A percentile compares a stretch with the other conserved stretches of the same genome.
These are phyloP conservation scores for Tachysurus fulvidraco DNA, from an alignment of 2,113 vertebrate species.

Conservation along the genomic window DNA sequence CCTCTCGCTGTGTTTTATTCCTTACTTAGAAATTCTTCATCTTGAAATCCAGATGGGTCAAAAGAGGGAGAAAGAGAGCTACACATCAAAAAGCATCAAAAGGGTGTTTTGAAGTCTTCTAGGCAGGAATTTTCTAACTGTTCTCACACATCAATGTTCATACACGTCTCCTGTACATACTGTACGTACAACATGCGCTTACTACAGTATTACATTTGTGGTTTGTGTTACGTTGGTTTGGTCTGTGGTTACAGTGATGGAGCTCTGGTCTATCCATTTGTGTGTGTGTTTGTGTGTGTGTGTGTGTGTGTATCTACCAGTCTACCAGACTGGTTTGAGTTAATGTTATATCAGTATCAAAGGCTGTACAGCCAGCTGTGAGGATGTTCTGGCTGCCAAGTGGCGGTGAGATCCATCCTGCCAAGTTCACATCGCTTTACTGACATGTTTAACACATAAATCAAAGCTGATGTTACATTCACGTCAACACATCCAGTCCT, in stretches of 20 bases:
- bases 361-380: slow-evolving; percentile 68
- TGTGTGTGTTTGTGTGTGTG: slow-evolving; percentile 13
- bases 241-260: slow-evolving; percentile 7
- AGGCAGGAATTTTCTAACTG: background rate
- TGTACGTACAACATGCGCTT: background rate
- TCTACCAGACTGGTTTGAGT: slow-evolving; percentile 54
- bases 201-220: background rate
- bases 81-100: slow-evolving; percentile 9
- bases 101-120: background rate
- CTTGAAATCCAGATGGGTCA: background rate
- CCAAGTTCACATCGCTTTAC: slow-evolving; percentile 66
- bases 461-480: slow-evolving; percentile 31
- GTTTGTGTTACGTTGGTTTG: background rate
- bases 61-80: background rate
- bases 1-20: background rate
- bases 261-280: background rate
- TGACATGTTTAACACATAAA: slow-evolving; percentile 56
- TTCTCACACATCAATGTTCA: slow-evolving; percentile 7
- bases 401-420: slow-evolving; percentile 61
- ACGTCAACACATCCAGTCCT: slow-evolving; percentile 26
- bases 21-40: background rate
- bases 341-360: slow-evolving; percentile 69
- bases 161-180: slow-evolving; percentile 2
- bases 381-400: slow-evolving; percentile 60
- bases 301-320: slow-evolving; percentile 27